These are phyloP conservation scores for Volucella inflata DNA, from an alignment of 2,888 invertebrate species.

Conservation along the genomic window DNA sequence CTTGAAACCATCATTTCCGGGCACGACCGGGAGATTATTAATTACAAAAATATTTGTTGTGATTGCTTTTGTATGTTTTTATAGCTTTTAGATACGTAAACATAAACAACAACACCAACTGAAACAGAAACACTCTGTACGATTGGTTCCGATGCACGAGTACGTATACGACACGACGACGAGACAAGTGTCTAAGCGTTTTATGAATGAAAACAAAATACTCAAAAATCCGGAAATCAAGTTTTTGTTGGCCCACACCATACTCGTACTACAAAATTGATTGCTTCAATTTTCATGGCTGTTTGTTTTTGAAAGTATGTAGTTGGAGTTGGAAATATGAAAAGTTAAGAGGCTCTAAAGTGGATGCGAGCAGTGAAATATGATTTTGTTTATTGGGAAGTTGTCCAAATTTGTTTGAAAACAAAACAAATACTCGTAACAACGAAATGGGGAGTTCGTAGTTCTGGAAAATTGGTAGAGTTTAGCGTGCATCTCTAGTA, in stretches of 20 bases:
- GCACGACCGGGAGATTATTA: conserved; percentile 40
- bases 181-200: background rate
- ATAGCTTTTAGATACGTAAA: conserved; percentile 41
- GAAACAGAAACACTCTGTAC: conserved; percentile 24
- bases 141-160: background rate
- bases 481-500: too few species aligned
- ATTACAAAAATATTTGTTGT: conserved; percentile 59
- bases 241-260: conserved; percentile 31
- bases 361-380: conserved; percentile 5
- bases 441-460: too few species aligned
- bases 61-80: conserved; percentile 45
- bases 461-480: too few species aligned
- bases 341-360: conserved; percentile 11
- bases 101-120: background rate
- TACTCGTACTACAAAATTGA: conserved; percentile 12
- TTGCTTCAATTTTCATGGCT: conserved; percentile 49
- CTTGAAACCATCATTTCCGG: conserved; percentile 60
- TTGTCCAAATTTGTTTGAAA: background rate
- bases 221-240: conserved; percentile 48
- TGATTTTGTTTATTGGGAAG: background rate
- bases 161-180: background rate
- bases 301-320: conserved; percentile 45
- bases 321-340: background rate
- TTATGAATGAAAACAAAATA: conserved; percentile 35
- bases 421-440: too few species aligned